phyloP scores from a whole-genome alignment of 1,140 invertebrate species.

The Apis laboriosa region DNA sequence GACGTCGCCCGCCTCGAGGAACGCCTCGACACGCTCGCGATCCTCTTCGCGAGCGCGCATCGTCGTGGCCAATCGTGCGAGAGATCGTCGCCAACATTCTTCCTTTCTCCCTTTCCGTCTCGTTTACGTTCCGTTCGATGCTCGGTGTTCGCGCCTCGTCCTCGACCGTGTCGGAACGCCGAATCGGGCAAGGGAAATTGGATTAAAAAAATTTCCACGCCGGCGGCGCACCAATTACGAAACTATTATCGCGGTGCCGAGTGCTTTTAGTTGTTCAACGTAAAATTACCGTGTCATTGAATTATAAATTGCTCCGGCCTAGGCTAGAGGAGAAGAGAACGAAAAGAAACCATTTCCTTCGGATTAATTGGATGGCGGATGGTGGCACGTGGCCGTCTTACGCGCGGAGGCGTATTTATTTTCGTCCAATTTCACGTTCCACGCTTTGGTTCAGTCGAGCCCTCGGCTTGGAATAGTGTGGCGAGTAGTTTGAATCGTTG shows the following conservation, averaged over 20 bases:
- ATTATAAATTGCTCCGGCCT: constrained; percentile 14
- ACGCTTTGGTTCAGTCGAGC: background rate
- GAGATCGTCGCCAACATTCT: background rate
- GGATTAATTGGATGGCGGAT: constrained; percentile 41
- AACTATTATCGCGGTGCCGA: constrained; percentile 32
- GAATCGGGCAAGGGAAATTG: constrained; percentile 27
- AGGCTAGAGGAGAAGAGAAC: no score
- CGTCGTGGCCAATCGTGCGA: background rate
- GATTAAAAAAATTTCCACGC: constrained; percentile 57
- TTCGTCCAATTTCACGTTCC: background rate
- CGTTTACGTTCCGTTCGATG: background rate
- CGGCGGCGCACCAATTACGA: constrained; percentile 52
- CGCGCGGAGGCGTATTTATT: constrained; percentile 31
- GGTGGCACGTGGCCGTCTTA: constrained; percentile 2
- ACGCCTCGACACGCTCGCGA: background rate
- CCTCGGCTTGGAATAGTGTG: no score
- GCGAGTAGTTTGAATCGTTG: no score
- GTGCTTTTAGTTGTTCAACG: constrained; percentile 48
- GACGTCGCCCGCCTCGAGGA: constrained; percentile 32
- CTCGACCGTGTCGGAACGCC: constrained; percentile 39
- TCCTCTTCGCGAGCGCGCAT: background rate
- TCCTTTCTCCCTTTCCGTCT: background rate
- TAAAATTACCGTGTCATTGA: constrained; percentile 47
- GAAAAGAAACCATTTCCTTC: no score
- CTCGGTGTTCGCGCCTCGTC: background rate